Evolutionary conservation across 2,797 vertebrate species (phyloP), one percentile per base, ranked within the genome.

Genomic region (Melanotaenia pygmaea): DNA sequence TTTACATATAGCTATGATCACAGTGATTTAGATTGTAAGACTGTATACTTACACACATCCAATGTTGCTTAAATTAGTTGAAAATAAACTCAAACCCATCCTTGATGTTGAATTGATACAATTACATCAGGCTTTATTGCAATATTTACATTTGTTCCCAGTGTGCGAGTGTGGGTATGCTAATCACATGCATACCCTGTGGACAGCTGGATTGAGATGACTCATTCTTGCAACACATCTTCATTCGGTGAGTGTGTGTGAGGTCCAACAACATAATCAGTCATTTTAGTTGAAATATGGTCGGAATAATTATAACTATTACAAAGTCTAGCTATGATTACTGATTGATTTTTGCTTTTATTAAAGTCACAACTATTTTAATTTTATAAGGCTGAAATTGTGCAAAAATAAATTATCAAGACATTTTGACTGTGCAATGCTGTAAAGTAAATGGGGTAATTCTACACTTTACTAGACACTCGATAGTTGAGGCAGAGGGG

Each of bases 201-300:
- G 93, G 94, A 95, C 92, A 93, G 91, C 93, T 93, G 92, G 93
- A 94, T 94, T 91, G 89, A 93, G 92, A 92, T 94, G 94, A 95
- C 92, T 95, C 94, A 95, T 94, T 92, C 88, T 88, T 94, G 92
- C 92, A 95, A 92, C 93, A 92, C 92, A 91, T 93, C 90, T 91
- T 94, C 92, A 92, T 91, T 90, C 91, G 89, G 86, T 90, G 86
- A 90, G 91, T 92, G 87, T 85, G 89, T 86, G 60, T 64, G 83
- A 93, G 89, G 91, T 91, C 91, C 85, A 88, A 87, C 88, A 82
- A 87, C 86, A 91, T 94, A 90, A 90, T 92, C 85, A 88, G 74
- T 80, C 88, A 85, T 79, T 71, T 83, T 88, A 76, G 84, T 84
- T 80, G 79, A 89, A 88, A 94, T 90, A 89, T 85, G 86, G 85